Evolutionary conservation across 1,140 invertebrate genomes (phyloP).

Genomic region (Aphidius ervi): DNA sequence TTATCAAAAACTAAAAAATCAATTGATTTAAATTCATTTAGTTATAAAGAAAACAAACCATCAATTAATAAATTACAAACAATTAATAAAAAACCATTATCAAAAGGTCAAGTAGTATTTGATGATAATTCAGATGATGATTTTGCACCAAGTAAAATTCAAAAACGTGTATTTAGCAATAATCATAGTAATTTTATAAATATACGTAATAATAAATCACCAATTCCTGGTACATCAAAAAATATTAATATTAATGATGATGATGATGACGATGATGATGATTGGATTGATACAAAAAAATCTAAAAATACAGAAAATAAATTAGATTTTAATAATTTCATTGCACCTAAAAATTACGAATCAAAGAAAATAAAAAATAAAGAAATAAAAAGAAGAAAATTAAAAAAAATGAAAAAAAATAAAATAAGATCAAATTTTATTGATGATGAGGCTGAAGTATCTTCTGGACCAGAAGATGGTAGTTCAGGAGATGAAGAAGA

Average conservation of each 20-base stretch:
- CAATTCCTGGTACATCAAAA: no score
- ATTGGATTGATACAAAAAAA: no score
- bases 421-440: slow-evolving; percentile 46
- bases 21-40: not conserved
- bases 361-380: slow-evolving; percentile 11
- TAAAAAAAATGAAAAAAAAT: slow-evolving; percentile 1
- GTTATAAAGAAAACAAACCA: slow-evolving; percentile 1
- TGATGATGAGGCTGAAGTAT: slow-evolving; percentile 57
- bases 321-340: not conserved
- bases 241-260: no score
- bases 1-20: not conserved
- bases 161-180: not conserved
- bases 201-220: not conserved
- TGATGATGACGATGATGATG: no score
- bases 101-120: not conserved
- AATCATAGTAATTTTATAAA: not conserved
- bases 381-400: slow-evolving; percentile 15
- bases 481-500: slow-evolving; percentile 38
- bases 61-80: not conserved
- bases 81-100: not conserved
- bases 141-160: slow-evolving; percentile 5
- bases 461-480: slow-evolving; percentile 37
- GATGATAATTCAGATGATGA: slow-evolving; percentile 1
- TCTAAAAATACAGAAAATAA: not conserved
- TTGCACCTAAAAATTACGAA: not conserved